Evolutionary conservation across 2,113 vertebrate species (phyloP).

Genomic region (Myotis brandtii): DNA sequence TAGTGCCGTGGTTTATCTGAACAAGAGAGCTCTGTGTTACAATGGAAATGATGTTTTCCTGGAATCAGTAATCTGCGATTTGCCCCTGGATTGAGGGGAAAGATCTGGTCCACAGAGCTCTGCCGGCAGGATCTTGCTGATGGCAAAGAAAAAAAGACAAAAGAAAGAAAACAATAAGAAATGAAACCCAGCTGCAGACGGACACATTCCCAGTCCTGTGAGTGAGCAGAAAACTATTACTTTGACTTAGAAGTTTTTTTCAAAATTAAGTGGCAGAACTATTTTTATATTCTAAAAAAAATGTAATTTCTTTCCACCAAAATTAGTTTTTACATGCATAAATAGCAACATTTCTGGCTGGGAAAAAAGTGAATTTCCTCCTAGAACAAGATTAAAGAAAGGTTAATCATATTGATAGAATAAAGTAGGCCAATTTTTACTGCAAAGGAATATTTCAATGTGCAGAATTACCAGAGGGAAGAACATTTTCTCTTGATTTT

Average conservation of each 20-base stretch:
- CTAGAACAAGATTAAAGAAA: slow-evolving; percentile 61
- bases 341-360: slow-evolving; percentile 62
- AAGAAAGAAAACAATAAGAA: background rate
- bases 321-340: slow-evolving; percentile 57
- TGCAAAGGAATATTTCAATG: slow-evolving; percentile 23
- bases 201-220: background rate
- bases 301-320: slow-evolving; percentile 54
- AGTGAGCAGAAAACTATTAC: slow-evolving; percentile 11
- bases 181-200: background rate
- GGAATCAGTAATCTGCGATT: background rate
- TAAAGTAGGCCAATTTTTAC: slow-evolving; percentile 57
- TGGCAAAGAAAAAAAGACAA: background rate
- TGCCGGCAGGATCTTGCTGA: background rate
- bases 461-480: slow-evolving; percentile 42
- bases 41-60: background rate
- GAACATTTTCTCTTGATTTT: slow-evolving; percentile 52
- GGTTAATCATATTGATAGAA: slow-evolving; percentile 67
- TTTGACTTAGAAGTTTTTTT: background rate
- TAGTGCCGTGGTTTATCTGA: background rate
- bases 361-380: slow-evolving; percentile 49
- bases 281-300: slow-evolving; percentile 67
- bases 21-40: background rate
- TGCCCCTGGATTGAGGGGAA: background rate
- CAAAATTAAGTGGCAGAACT: slow-evolving; percentile 58
- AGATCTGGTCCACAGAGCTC: background rate